These are phyloP conservation scores for Bombycilla garrulus DNA, from an alignment of 2,113 vertebrate genomes.

Conservation along the genomic window DNA sequence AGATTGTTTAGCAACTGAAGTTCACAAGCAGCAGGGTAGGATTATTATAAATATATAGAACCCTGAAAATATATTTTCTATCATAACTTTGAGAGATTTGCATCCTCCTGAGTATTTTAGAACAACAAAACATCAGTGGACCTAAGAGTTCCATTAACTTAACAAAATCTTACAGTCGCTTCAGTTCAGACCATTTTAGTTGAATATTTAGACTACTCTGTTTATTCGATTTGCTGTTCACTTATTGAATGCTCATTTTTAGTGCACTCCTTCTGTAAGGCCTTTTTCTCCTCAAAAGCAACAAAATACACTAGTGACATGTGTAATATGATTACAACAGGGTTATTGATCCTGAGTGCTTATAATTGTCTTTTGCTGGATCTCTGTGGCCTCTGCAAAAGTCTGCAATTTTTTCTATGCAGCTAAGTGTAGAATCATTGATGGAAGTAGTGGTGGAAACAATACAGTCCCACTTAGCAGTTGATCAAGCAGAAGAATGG, in stretches of 20 bases:
- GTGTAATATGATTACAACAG: background rate
- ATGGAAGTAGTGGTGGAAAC: background rate
- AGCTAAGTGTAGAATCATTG: background rate
- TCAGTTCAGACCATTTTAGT: background rate
- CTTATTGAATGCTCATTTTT: background rate
- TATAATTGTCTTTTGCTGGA: background rate
- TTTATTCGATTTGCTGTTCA: background rate
- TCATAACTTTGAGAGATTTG: background rate
- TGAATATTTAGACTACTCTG: background rate
- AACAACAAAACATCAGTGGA: background rate
- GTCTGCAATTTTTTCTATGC: background rate
- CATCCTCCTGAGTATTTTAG: background rate
- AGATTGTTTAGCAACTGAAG: background rate
- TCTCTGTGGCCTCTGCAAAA: background rate
- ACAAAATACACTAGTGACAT: background rate
- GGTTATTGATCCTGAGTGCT: background rate
- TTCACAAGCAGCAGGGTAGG: background rate
- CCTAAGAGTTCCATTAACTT: background rate
- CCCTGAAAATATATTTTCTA: background rate
- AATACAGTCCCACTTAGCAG: background rate
- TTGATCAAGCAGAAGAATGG: background rate
- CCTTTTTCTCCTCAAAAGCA: background rate
- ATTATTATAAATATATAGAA: background rate
- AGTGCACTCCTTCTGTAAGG: background rate
- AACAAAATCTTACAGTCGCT: background rate